phyloP scores from a whole-genome alignment of 1,140 invertebrate species.

The Neodiprion fabricii region DNA sequence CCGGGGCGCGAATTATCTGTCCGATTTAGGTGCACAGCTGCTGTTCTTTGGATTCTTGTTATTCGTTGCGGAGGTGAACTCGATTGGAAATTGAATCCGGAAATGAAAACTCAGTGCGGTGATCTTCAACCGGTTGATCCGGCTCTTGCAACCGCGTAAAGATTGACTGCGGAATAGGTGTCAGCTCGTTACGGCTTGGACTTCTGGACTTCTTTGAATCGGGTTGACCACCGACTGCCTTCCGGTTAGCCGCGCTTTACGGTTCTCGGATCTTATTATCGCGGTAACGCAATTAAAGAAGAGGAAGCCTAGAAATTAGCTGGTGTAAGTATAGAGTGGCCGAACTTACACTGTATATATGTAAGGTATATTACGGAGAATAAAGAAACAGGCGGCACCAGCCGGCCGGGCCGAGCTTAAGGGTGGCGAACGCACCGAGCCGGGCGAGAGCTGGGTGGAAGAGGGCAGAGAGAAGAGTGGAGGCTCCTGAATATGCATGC shows the following conservation, averaged over 20 bases:
- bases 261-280: constrained; percentile 50
- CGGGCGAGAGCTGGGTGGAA: constrained; percentile 25
- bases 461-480: constrained; percentile 23
- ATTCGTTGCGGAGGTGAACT: too few relatives aligned
- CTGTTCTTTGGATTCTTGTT: too few relatives aligned
- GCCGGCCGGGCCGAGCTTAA: constrained; percentile 34
- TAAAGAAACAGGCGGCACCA: not conserved
- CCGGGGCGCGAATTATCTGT: too few relatives aligned
- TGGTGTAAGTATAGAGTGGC: constrained; percentile 55
- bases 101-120: too few relatives aligned
- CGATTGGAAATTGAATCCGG: too few relatives aligned
- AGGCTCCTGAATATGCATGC: constrained; percentile 58
- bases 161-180: constrained; percentile 36
- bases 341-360: constrained; percentile 13
- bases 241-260: constrained; percentile 23
- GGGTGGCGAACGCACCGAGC: constrained; percentile 29
- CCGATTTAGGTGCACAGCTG: too few relatives aligned
- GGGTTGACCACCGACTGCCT: not conserved
- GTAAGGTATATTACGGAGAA: constrained; percentile 23
- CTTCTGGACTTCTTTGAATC: constrained; percentile 22
- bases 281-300: constrained; percentile 55
- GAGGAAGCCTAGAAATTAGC: constrained; percentile 59
- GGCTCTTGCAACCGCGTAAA: too few relatives aligned
- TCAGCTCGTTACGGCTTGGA: constrained; percentile 45
- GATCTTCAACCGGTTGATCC: too few relatives aligned